These are phyloP conservation scores for Oeneis ivallda DNA, from an alignment of 2,888 invertebrate species.

Conservation along the genomic window DNA sequence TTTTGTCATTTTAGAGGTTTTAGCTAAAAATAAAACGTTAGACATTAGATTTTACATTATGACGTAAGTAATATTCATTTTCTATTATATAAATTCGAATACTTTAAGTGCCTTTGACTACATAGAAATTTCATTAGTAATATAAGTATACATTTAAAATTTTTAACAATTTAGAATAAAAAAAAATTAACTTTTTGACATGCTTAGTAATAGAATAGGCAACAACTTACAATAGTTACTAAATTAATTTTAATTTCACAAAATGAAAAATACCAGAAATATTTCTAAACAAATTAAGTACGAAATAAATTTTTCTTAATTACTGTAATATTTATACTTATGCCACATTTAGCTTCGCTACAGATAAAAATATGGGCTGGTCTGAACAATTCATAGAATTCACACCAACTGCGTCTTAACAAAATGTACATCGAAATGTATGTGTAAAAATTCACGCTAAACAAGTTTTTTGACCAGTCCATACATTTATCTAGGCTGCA, in stretches of 20 bases:
- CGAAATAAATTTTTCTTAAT: not conserved
- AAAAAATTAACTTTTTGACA: not conserved
- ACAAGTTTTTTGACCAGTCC: not conserved
- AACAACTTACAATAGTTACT: not conserved
- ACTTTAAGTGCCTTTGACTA: constrained; percentile 38
- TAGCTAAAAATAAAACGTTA: not conserved
- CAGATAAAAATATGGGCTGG: constrained; percentile 4
- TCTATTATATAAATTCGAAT: constrained; percentile 37
- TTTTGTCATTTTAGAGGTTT: not conserved
- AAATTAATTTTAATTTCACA: not conserved
- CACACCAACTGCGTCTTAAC: not conserved
- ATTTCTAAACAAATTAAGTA: not conserved
- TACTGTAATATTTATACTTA: not conserved
- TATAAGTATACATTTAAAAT: constrained; percentile 30
- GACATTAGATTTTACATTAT: not conserved
- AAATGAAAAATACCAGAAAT: not conserved
- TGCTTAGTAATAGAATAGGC: not conserved
- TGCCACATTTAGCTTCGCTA: constrained; percentile 1
- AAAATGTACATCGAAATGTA: not conserved
- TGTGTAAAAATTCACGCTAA: not conserved
- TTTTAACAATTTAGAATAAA: constrained; percentile 12
- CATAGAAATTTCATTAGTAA: constrained; percentile 30
- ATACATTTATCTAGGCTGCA: constrained; percentile 8
- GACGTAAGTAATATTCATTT: not conserved
- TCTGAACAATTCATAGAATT: not conserved